Percentiles rank a stretch among this genome's conserved stretches.
Conservation (phyloP, 2,888 invertebrate genomes). For the Poecilobothrus nobilitatus region DNA sequence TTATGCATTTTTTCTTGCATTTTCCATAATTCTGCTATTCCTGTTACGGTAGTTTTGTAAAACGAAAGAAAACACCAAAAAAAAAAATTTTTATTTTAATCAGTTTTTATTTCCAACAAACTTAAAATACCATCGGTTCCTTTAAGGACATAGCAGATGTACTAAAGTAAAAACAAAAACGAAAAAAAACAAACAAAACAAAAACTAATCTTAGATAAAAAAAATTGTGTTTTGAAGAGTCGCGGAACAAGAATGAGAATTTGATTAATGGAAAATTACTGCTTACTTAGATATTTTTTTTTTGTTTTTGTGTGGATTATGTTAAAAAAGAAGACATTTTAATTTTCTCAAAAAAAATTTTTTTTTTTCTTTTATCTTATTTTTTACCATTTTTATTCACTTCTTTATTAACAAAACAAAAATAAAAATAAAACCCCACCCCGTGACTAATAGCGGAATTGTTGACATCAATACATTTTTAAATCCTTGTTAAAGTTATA, state of each 20-base stretch:
- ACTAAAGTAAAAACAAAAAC: too few species aligned
- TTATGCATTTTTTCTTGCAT: too few species aligned
- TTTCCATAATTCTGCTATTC: too few species aligned
- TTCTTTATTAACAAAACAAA: background rate
- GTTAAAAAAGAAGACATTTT: constrained; percentile 1
- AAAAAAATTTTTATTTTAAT: too few species aligned
- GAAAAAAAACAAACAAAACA: background rate
- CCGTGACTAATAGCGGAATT: background rate
- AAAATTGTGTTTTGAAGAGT: background rate
- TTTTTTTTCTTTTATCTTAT: background rate
- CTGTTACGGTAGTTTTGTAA: too few species aligned
- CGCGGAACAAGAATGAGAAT: background rate
- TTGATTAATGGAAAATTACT: background rate
- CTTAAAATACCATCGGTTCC: too few species aligned
- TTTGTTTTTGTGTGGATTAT: background rate
- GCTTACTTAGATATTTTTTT: background rate
- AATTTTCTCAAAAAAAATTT: background rate
- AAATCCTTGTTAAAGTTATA: too few species aligned
- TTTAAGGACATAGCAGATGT: too few species aligned
- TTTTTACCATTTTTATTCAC: background rate
- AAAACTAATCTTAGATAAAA: background rate
- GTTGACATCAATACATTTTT: background rate
- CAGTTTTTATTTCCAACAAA: too few species aligned
- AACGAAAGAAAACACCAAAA: too few species aligned
- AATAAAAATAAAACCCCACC: background rate